A percentile compares a stretch with the other conserved stretches of the same genome.
Conservation (phyloP, 2,888 invertebrate species). For the Nymphalis urticae region DNA sequence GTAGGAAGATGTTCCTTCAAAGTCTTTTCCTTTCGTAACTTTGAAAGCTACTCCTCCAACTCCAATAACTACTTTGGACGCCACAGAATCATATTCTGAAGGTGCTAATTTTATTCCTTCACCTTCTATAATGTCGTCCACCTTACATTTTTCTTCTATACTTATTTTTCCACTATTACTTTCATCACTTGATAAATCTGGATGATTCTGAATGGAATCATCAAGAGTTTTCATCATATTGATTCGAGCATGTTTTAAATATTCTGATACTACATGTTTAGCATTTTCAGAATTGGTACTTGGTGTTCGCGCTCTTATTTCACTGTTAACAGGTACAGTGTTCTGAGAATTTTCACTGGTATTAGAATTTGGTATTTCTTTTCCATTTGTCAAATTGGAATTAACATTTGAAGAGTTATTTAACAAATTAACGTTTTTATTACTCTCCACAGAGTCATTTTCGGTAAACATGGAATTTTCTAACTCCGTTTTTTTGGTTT, state of each 20-base stretch:
- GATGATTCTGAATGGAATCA: slow-evolving; percentile 57
- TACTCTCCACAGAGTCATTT: slow-evolving; percentile 43
- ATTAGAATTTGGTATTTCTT: slow-evolving; percentile 44
- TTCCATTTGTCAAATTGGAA: slow-evolving; percentile 44
- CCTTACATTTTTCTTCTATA: slow-evolving; percentile 59
- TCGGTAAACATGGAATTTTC: slow-evolving; percentile 59
- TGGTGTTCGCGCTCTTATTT: slow-evolving; percentile 53
- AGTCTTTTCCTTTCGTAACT: slow-evolving; percentile 79
- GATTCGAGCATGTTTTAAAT: slow-evolving; percentile 83
- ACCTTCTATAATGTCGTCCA: slow-evolving; percentile 58
- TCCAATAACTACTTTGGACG: slow-evolving; percentile 83
- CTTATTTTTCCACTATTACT: slow-evolving; percentile 51
- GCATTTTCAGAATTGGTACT: slow-evolving; percentile 79
- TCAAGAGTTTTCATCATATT: slow-evolving; percentile 69
- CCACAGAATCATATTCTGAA: slow-evolving; percentile 74
- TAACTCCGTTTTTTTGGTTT: slow-evolving; percentile 64
- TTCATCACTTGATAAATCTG: slow-evolving; percentile 60
- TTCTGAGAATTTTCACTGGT: slow-evolving; percentile 44
- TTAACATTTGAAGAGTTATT: slow-evolving; percentile 38
- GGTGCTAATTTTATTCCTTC: slow-evolving; percentile 62
- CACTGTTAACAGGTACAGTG: slow-evolving; percentile 39
- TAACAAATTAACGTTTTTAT: slow-evolving; percentile 19
- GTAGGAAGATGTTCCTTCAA: slow-evolving; percentile 66
- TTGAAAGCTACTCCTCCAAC: slow-evolving; percentile 84
- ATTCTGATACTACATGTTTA: slow-evolving; percentile 85